These are phyloP conservation scores for Apamea crenata DNA, from an alignment of 2,888 invertebrate species.

Conservation along the genomic window DNA sequence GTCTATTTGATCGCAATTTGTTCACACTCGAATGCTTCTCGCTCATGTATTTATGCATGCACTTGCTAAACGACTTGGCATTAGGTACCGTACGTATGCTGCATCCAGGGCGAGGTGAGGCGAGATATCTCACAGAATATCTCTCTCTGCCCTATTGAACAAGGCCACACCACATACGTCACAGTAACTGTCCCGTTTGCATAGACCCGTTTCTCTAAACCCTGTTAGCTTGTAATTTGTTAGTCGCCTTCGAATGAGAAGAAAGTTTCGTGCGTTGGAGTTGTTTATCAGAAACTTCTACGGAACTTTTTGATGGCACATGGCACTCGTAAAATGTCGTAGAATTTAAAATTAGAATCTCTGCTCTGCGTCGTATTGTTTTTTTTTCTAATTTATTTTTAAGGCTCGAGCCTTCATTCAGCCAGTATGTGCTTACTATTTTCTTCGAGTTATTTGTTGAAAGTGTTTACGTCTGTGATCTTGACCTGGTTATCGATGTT, in stretches of 20 bases:
- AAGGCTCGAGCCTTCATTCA: background rate
- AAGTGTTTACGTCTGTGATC: slow-evolving; percentile 20
- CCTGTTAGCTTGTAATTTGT: slow-evolving; percentile 19
- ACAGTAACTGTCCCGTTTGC: slow-evolving; percentile 21
- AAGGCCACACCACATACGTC: slow-evolving; percentile 21
- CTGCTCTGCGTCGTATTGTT: background rate
- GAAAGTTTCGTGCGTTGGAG: slow-evolving; percentile 22
- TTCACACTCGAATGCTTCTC: slow-evolving; percentile 48
- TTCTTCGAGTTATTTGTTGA: background rate
- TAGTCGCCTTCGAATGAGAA: slow-evolving; percentile 11
- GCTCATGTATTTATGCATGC: slow-evolving; percentile 58
- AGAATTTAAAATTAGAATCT: slow-evolving; percentile 40
- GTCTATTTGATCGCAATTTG: slow-evolving; percentile 54
- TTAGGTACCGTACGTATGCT: slow-evolving; percentile 24
- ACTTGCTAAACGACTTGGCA: slow-evolving; percentile 48
- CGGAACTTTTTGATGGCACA: slow-evolving; percentile 41
- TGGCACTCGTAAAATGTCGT: slow-evolving; percentile 33
- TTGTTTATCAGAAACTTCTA: slow-evolving; percentile 19
- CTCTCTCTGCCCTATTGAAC: slow-evolving; percentile 44
- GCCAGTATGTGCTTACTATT: background rate
- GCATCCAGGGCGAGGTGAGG: slow-evolving; percentile 21
- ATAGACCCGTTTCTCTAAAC: slow-evolving; percentile 27
- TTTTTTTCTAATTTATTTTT: slow-evolving; percentile 10
- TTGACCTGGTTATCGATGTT: slow-evolving; percentile 37
- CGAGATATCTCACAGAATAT: slow-evolving; percentile 40